Evolutionary conservation across 2,888 invertebrate species (phyloP).

Genomic region (Melinopterus prodromus): DNA sequence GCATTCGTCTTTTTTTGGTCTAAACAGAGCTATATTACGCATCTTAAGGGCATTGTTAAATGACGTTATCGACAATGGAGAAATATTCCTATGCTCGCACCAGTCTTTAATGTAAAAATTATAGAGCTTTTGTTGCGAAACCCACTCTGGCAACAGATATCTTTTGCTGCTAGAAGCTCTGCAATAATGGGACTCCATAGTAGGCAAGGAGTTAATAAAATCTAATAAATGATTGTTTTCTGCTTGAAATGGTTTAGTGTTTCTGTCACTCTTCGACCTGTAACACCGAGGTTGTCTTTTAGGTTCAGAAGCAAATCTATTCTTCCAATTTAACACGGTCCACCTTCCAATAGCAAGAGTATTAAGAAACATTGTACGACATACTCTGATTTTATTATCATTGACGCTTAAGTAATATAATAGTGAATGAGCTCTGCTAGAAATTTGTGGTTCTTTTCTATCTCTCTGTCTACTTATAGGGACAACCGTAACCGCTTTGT

Average conservation of each 20-base stretch:
- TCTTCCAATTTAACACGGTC: slow-evolving; percentile 30
- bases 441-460: slow-evolving; percentile 15
- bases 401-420: slow-evolving; percentile 26
- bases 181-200: slow-evolving; percentile 41
- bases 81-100: too few species aligned
- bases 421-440: slow-evolving; percentile 14
- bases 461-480: slow-evolving; percentile 23
- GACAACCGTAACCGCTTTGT: too few species aligned
- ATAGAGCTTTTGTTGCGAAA: slow-evolving; percentile 36
- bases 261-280: slow-evolving; percentile 14
- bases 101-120: slow-evolving; percentile 36
- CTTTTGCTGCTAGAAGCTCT: slow-evolving; percentile 35
- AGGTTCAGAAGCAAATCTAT: slow-evolving; percentile 15
- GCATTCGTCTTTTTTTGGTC: slow-evolving; percentile 45
- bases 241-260: slow-evolving; percentile 24
- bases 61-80: too few species aligned
- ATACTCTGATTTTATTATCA: slow-evolving; percentile 20
- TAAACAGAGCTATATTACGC: slow-evolving; percentile 39
- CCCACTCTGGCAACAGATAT: slow-evolving; percentile 40
- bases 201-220: slow-evolving; percentile 32
- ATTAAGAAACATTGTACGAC: slow-evolving; percentile 29
- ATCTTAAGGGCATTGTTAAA: slow-evolving; percentile 34
- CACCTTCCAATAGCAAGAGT: slow-evolving; percentile 28
- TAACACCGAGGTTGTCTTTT: slow-evolving; percentile 23
- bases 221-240: slow-evolving; percentile 28